Base-by-base conservation (phyloP, 2,797 vertebrate genomes). In the Cetoscarus ocellatus region DNA sequence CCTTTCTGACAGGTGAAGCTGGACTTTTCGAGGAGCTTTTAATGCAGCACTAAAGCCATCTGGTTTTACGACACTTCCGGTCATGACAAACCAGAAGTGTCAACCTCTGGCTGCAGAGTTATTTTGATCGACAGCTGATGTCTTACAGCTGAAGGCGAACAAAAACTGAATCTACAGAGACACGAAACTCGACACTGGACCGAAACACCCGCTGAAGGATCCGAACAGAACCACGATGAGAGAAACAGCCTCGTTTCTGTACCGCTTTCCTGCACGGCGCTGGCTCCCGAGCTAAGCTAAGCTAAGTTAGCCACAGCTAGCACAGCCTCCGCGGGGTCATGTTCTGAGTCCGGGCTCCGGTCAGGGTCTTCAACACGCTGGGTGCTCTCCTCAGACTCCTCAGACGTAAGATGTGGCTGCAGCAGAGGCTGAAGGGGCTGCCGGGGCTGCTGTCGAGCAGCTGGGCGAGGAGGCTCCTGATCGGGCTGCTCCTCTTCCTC, bases 381-480 rank as follows among this genome's bases (percentile, higher is more conserved):
- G 62, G 73, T 61, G 66, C 50, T 10, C 35, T 13, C 18, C 53
- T 19, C 70, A 40, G 70, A 75, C 60, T 70, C 19, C 3, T 18
- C 3, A 15, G 13, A 67, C 40, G n/a, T 27, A 82, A n/a, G 9
- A 90, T 99, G 97, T 98, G 97, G 97, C 93, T 97, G 10, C 97
- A 98, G 92, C 97, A 98, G 82, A 93, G 97, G 78, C 93, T 98
- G 18, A 99, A 98, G 91, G 96, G 96, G 51, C 91, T 98, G 4
- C 97, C 97, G 10, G 96, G 97, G 19, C 91, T 99, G 90, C 88
- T 98, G 2, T 98, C 97, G 0, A 98, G 97, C 92, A 98, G 96
- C 92, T 99, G 97, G 97, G 96, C 97, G 34, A 91, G 97, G 18
- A 94, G 97, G 49, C 85, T 98, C 3, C 88, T 98, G 38, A 84